Percentiles rank a stretch among this genome's conserved stretches.
Conservation (phyloP, 2,113 vertebrate genomes). For the Psephotus haematonotus region DNA sequence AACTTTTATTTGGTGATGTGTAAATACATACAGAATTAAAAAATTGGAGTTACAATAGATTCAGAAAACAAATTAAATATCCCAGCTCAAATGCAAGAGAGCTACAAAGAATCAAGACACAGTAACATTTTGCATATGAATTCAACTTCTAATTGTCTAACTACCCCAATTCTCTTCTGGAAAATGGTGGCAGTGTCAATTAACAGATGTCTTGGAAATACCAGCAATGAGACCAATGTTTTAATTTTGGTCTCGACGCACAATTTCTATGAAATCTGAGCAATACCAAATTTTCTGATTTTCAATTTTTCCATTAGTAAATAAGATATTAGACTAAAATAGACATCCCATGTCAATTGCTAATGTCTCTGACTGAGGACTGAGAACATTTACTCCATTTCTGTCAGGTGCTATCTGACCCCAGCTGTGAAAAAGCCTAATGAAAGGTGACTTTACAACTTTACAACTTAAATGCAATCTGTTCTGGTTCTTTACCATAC, state of each 20-base stretch:
- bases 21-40: neutral
- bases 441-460: neutral
- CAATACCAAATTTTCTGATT: neutral
- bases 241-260: neutral
- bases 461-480: neutral
- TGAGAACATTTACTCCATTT: neutral
- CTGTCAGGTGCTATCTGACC: neutral
- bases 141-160: neutral
- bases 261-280: neutral
- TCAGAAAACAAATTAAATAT: neutral
- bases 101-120: neutral
- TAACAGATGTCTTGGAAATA: neutral
- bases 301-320: neutral
- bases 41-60: neutral
- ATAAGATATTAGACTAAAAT: neutral
- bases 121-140: neutral
- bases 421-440: neutral
- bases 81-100: neutral
- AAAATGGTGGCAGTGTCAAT: neutral
- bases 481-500: neutral
- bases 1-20: neutral
- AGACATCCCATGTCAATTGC: fast-evolving
- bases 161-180: neutral
- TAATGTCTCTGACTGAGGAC: neutral
- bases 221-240: neutral